These are phyloP conservation scores for Ichneumoninae sp. DNA, from an alignment of 2,888 invertebrate genomes.

Conservation along the genomic window DNA sequence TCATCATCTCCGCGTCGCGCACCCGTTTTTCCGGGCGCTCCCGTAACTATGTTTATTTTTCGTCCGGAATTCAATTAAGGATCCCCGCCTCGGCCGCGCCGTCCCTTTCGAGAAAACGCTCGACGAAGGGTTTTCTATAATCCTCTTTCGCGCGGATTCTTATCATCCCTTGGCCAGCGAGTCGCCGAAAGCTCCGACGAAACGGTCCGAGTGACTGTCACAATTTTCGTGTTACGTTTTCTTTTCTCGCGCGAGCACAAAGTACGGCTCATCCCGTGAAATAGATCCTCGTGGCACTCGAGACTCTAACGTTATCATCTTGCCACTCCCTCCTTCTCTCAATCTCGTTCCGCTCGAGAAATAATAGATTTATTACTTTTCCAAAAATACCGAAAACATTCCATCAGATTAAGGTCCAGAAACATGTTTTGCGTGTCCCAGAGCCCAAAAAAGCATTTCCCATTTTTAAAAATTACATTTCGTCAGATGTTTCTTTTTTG, in stretches of 20 bases:
- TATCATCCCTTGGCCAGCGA: slow-evolving; percentile 31
- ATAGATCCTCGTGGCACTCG: slow-evolving; percentile 18
- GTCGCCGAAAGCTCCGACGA: slow-evolving; percentile 18
- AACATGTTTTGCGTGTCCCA: too few relatives aligned
- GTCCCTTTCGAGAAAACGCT: slow-evolving; percentile 28
- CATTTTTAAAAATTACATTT: too few relatives aligned
- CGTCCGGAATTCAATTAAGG: slow-evolving; percentile 46
- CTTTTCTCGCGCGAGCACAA: slow-evolving; percentile 30
- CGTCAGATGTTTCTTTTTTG: too few relatives aligned
- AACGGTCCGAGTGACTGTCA: slow-evolving; percentile 24
- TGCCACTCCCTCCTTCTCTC: not conserved
- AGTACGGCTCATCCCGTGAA: slow-evolving; percentile 49
- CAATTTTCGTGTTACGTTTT: slow-evolving; percentile 33
- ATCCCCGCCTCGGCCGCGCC: not conserved
- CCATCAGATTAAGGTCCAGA: too few relatives aligned
- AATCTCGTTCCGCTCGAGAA: not conserved
- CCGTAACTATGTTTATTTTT: slow-evolving; percentile 25
- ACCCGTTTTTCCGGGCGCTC: slow-evolving; percentile 7
- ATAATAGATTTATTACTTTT: not conserved
- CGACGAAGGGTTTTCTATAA: slow-evolving; percentile 53
- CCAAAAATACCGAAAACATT: not conserved
- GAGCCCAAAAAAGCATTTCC: not conserved
- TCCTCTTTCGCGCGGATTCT: slow-evolving; percentile 52
- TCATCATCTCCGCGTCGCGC: not conserved
- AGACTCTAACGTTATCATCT: slow-evolving; percentile 14